phyloP scores from a whole-genome alignment of 2,113 vertebrate species.

The Microcebus tavaratra region DNA sequence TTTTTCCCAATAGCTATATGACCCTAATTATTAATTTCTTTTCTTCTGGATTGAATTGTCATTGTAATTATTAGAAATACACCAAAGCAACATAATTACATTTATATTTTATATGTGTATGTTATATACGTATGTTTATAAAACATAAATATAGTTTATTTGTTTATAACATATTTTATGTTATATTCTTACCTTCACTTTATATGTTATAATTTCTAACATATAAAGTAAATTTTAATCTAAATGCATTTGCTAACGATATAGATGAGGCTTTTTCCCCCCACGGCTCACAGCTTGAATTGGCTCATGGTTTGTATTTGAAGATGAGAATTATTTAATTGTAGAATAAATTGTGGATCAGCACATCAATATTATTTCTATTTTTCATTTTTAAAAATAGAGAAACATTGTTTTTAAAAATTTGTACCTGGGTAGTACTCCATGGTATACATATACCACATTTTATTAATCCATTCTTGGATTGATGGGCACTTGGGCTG shows the following conservation, averaged over 20 bases:
- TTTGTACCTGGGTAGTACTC: too few relatives aligned
- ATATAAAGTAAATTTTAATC: background rate
- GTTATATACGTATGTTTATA: background rate
- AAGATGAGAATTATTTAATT: background rate
- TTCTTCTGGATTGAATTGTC: background rate
- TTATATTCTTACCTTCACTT: background rate
- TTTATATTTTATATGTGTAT: background rate
- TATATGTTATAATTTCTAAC: background rate
- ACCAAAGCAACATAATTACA: background rate
- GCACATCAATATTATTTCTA: background rate
- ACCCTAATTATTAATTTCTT: background rate
- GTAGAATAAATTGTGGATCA: background rate
- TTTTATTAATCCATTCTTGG: too few relatives aligned
- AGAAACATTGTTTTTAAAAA: slow-evolving; percentile 31
- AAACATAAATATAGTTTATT: background rate
- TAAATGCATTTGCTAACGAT: background rate
- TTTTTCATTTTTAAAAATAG: background rate
- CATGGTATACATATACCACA: too few relatives aligned
- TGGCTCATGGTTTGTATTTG: background rate
- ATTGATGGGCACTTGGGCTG: too few relatives aligned
- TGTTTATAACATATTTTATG: background rate
- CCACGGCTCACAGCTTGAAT: too few relatives aligned
- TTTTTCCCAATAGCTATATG: background rate
- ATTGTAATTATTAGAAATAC: background rate
- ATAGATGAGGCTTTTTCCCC: background rate